Evolutionary conservation across 2,113 vertebrate genomes (phyloP).

Genomic region (Gasterosteus aculeatus): DNA sequence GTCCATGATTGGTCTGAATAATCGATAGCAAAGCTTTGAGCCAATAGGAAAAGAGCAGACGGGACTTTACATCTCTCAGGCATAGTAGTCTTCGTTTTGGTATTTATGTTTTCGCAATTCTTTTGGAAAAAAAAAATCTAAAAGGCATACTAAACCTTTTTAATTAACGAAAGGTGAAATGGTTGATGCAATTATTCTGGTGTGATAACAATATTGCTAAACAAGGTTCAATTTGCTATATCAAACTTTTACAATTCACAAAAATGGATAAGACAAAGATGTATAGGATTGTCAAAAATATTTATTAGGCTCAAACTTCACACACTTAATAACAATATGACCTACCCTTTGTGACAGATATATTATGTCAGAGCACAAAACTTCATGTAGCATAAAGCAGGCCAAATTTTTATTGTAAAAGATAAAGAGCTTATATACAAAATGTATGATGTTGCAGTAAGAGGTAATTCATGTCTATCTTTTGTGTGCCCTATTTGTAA

Average conservation of each 20-base stretch:
- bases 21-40: background rate
- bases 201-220: background rate
- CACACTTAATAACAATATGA: conserved; percentile 40
- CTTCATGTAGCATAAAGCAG: conserved; percentile 40
- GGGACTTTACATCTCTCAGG: background rate
- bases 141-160: background rate
- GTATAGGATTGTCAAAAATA: conserved; percentile 55
- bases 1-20: conserved; percentile 52
- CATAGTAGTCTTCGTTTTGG: background rate
- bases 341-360: conserved; percentile 35
- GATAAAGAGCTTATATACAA: conserved; percentile 68
- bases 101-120: background rate
- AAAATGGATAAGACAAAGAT: background rate
- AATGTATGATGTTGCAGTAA: conserved; percentile 56
- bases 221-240: background rate
- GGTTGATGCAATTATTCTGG: no score
- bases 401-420: conserved; percentile 46
- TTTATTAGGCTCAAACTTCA: conserved; percentile 61
- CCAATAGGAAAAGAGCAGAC: conserved; percentile 41
- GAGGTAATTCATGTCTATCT: conserved; percentile 35
- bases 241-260: background rate
- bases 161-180: background rate
- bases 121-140: background rate
- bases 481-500: conserved; percentile 25
- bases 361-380: conserved; percentile 19